Evolutionary conservation across 2,113 vertebrate genomes (phyloP), one percentile per base, ranked within the genome.

Genomic region (Gallinago paraguaiae): DNA sequence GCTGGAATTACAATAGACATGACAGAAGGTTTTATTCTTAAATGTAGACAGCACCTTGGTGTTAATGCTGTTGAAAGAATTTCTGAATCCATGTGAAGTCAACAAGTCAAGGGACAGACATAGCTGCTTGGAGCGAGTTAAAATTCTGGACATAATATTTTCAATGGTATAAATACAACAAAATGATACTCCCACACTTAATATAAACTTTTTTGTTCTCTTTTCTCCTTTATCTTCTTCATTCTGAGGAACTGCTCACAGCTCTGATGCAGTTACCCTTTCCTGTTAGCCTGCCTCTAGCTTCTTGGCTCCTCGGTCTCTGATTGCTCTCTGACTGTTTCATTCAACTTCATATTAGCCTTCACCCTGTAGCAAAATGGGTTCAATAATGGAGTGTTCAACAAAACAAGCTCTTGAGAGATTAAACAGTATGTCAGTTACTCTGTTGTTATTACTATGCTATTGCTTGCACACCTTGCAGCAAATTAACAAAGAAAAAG

Each of bases 381-480:
- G n/a, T 20, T 75, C 46, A 67, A 53, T 41, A 50, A 11, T 45
- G 37, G 31, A 74, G 10, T 28, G 30, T 37, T 92, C 37, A 53
- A 45, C 30, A 71, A 75, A 90, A 67, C 6, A 67, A 67, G 31
- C 39, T 65, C 28, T 13, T 45, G 50, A 53, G 24, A 70, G 19
- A 72, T 76, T 84, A 68, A 56, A 63, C 7, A 45, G 9, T 30
- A 39, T 72, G 48, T 18, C 53, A 68, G 15, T 22, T 59, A 9
- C 22, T 76, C 25, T 61, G 2, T 22, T 15, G 30, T 63, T 37
- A 57, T 31, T 28, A 39, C 43, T 10, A 31, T n/a, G 30, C 10
- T 17, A 18, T 31, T 86, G 9, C 10, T n/a, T n/a, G 11, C 33
- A 46, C 0, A 2, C 5, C 23, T 2, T 0, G 53, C 3, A 68